Conservation (phyloP, 2,113 vertebrate genomes). For the Pionites leucogaster region DNA sequence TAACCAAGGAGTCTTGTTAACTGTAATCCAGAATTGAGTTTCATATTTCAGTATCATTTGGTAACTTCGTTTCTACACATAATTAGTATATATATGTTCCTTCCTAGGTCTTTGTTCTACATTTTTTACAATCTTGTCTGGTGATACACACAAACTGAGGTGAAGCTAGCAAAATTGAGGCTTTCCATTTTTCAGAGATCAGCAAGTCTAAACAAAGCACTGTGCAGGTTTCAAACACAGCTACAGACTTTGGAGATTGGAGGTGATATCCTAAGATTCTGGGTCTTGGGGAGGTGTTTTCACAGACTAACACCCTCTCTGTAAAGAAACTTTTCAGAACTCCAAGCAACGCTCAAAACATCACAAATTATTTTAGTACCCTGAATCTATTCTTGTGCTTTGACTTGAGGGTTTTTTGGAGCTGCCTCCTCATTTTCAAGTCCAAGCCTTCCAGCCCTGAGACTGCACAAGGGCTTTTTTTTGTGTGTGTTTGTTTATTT, state of each 20-base stretch:
- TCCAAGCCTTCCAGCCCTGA: neutral
- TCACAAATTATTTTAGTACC: neutral
- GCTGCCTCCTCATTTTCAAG: neutral
- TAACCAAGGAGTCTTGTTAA: neutral
- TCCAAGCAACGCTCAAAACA: neutral
- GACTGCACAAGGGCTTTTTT: neutral
- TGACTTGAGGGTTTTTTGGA: neutral
- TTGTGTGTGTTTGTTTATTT: neutral
- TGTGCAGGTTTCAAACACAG: neutral
- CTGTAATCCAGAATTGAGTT: neutral
- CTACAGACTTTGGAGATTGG: neutral
- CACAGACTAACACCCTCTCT: neutral
- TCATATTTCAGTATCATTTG: neutral
- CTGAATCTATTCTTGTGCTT: neutral
- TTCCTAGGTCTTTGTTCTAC: neutral
- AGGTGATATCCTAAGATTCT: neutral
- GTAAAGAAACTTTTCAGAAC: neutral
- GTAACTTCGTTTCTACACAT: neutral
- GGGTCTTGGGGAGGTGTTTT: neutral
- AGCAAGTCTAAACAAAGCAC: constrained; percentile 12
- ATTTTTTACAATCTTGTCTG: neutral
- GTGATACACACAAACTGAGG: neutral
- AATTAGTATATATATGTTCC: neutral
- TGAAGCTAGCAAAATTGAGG: neutral
- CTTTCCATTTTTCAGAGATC: neutral